Conservation (phyloP, 2,797 vertebrate species). For the Alcedo quadribrachys region DNA sequence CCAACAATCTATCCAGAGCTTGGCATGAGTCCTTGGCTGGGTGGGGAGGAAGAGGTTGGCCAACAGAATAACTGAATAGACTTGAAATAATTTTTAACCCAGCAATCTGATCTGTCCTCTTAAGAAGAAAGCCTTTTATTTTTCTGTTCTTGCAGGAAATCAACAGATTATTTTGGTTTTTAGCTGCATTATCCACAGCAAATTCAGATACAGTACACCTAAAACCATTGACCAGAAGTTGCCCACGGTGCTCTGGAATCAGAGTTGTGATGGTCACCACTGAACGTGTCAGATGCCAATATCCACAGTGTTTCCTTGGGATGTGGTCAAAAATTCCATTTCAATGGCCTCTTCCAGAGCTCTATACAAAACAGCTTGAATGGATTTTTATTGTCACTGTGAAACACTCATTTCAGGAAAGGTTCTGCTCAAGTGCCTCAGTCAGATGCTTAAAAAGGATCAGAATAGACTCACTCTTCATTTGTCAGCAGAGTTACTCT, state of each 20-base stretch:
- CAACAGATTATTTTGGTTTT: not conserved
- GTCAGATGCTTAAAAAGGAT: not conserved
- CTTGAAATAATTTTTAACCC: slow-evolving; percentile 11
- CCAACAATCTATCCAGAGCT: slow-evolving; percentile 3
- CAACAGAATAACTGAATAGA: not conserved
- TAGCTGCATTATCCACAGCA: not conserved
- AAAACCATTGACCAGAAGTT: not conserved
- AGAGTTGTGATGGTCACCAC: not conserved
- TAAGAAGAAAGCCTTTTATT: not conserved
- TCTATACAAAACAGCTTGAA: not conserved
- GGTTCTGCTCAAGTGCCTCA: not conserved
- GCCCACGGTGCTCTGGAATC: not conserved
- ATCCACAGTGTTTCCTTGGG: not conserved
- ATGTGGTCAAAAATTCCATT: not conserved
- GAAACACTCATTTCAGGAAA: not conserved
- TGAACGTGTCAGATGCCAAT: not conserved
- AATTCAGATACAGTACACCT: not conserved
- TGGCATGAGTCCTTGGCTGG: slow-evolving; percentile 1
- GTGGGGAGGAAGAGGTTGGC: not conserved
- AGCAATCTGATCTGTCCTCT: not conserved
- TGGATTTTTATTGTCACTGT: not conserved
- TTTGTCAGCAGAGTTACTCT: not conserved
- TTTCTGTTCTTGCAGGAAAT: not conserved
- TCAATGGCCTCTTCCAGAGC: not conserved
- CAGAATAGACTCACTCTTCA: not conserved